A percentile compares a stretch with the other conserved stretches of the same genome.
Evolutionary conservation across 2,113 vertebrate genomes (phyloP).

Genomic region (Cryptomyrus ogoouensis): DNA sequence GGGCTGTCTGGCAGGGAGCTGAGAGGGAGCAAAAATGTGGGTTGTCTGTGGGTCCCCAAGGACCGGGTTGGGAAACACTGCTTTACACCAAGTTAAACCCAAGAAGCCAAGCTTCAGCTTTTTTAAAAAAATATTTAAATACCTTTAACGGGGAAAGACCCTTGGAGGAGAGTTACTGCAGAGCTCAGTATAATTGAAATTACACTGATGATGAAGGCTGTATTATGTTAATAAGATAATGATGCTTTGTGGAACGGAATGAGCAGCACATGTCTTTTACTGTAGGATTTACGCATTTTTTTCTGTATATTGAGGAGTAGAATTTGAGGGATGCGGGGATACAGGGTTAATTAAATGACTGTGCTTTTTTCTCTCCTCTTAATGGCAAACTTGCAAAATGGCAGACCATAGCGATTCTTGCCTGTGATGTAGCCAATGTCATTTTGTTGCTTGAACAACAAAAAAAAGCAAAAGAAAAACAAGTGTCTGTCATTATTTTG

Average conservation of each 20-base stretch:
- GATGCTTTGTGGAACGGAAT: conserved; percentile 54
- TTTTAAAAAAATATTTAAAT: background rate
- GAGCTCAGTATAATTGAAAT: conserved; percentile 31
- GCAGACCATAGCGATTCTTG: conserved; percentile 66
- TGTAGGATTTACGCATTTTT: conserved; percentile 50
- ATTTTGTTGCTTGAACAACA: conserved; percentile 57
- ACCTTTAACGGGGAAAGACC: background rate
- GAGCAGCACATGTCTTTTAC: conserved; percentile 28
- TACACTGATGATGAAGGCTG: conserved; percentile 61
- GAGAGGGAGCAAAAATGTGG: too few species aligned
- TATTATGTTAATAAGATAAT: conserved; percentile 60
- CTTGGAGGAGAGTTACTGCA: background rate
- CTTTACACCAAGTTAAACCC: background rate
- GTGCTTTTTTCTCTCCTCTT: conserved; percentile 47
- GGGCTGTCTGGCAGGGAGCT: background rate
- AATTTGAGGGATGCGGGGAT: conserved; percentile 46
- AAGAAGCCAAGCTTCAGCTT: background rate
- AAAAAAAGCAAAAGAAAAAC: conserved; percentile 41
- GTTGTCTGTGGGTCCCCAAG: background rate
- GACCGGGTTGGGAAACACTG: background rate
- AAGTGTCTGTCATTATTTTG: conserved; percentile 32
- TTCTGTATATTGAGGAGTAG: conserved; percentile 61
- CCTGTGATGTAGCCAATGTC: conserved; percentile 72
- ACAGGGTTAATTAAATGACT: conserved; percentile 45
- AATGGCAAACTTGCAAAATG: conserved; percentile 52